phyloP scores from a whole-genome alignment of 2,113 vertebrate species.

The Rhodinocichla rosea region DNA sequence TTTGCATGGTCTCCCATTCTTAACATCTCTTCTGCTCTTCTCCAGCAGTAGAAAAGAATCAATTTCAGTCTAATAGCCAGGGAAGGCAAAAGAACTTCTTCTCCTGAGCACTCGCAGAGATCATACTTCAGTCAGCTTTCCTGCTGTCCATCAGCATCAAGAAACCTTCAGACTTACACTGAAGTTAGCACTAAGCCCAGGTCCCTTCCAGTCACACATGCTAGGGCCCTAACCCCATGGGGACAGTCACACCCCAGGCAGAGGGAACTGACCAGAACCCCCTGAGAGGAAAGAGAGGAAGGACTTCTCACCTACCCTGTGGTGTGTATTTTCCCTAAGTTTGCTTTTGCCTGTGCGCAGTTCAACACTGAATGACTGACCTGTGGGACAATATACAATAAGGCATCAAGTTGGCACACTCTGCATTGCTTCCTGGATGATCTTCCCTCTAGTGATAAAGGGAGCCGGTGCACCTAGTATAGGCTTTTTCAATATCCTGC shows the following conservation, averaged over 20 bases:
- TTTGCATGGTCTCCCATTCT: neutral
- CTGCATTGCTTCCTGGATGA: neutral
- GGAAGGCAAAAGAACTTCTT: neutral
- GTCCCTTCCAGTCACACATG: neutral
- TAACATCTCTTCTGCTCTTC: neutral
- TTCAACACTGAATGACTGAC: neutral
- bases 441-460: neutral
- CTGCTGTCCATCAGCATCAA: neutral
- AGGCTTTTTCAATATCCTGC: neutral
- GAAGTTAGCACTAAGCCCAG: neutral
- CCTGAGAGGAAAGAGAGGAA: neutral
- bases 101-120: neutral
- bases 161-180: neutral
- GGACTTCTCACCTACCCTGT: neutral
- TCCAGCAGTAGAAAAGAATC: neutral
- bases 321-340: neutral
- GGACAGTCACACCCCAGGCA: neutral
- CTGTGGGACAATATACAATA: neutral
- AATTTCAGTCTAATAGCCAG: neutral
- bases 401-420: neutral
- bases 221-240: neutral
- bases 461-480: neutral
- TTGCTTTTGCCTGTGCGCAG: neutral
- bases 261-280: neutral
- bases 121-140: neutral